phyloP scores from a whole-genome alignment of 2,797 vertebrate genomes.

The Oreochromis grahami region DNA sequence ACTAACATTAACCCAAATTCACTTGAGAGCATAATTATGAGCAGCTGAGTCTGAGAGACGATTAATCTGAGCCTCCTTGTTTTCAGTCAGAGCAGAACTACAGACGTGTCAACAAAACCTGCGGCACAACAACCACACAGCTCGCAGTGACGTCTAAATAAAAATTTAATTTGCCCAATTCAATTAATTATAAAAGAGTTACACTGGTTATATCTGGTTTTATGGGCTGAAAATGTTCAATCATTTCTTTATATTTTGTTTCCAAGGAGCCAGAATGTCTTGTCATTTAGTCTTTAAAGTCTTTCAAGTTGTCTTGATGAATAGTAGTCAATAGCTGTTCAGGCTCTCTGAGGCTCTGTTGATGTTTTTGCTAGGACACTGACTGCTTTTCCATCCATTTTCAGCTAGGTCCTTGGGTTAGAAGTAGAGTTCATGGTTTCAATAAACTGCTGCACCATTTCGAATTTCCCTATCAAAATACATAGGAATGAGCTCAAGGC shows the following conservation, averaged over 20 bases:
- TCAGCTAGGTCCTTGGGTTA: not conserved
- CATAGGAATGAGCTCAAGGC: not conserved
- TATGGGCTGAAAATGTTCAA: not conserved
- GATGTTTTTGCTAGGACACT: not conserved
- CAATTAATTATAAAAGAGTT: not conserved
- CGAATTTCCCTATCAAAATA: not conserved
- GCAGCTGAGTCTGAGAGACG: not conserved
- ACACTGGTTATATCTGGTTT: not conserved
- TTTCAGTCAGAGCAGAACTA: not conserved
- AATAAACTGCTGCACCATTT: not conserved
- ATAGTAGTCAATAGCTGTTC: not conserved
- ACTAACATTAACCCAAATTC: not conserved
- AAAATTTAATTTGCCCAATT: not conserved
- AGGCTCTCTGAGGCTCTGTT: not conserved
- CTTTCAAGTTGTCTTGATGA: not conserved
- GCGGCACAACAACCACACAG: not conserved
- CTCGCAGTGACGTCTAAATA: not conserved
- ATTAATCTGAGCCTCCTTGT: not conserved
- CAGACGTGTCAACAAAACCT: not conserved
- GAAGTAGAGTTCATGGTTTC: not conserved
- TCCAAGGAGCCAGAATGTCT: not conserved
- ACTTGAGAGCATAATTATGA: not conserved
- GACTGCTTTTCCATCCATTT: not conserved
- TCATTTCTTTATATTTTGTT: not conserved
- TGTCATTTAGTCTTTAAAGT: not conserved